phyloP scores from a whole-genome alignment of 2,113 vertebrate species.

The Canis aureus region DNA sequence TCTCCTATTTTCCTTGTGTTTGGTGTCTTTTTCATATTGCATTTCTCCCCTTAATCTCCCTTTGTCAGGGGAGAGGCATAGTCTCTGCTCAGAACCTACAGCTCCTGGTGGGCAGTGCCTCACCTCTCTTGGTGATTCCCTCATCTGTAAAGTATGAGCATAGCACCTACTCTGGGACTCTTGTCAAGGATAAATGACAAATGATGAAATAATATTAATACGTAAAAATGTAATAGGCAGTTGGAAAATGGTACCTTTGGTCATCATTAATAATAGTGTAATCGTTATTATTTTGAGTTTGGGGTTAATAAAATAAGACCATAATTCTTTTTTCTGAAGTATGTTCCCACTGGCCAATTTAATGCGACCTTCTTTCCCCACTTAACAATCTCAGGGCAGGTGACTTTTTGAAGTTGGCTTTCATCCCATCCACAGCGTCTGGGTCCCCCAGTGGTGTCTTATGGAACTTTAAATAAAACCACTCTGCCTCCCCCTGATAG shows the following conservation, averaged over 20 bases:
- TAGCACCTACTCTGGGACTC: not conserved
- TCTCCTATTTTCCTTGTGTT: not conserved
- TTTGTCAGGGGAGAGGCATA: not conserved
- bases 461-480: not conserved
- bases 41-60: not conserved
- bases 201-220: not conserved
- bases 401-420: not conserved
- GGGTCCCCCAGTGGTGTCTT: not conserved
- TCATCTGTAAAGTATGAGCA: not conserved
- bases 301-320: too few relatives aligned
- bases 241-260: not conserved
- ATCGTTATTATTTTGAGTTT: not conserved
- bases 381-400: not conserved
- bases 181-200: not conserved
- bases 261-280: not conserved
- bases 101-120: not conserved
- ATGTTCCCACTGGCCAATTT: not conserved
- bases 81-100: not conserved
- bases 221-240: not conserved
- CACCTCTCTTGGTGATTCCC: fast-evolving
- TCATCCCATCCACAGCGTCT: not conserved
- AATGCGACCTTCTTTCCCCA: not conserved
- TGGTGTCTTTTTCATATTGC: not conserved
- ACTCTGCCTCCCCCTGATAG: not conserved
- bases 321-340: not conserved